Evolutionary conservation across 2,113 vertebrate genomes (phyloP), one percentile per base, ranked within the genome.

Genomic region (Sturnus vulgaris): DNA sequence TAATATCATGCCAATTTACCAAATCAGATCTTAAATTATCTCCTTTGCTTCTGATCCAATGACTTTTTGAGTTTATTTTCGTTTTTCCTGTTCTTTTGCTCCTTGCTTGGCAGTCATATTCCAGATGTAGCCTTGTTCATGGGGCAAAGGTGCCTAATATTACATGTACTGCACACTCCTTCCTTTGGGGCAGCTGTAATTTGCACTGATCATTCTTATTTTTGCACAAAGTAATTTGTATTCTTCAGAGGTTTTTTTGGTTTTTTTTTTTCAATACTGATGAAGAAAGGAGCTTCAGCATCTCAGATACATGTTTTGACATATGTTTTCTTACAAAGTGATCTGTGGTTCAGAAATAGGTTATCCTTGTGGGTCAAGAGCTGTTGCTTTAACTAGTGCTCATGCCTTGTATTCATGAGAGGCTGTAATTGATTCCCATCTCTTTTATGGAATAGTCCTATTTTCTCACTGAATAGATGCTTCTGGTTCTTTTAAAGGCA

Each of bases 401-500:
- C 89, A 31, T 75, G 24, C 68, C 82, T 91, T 90, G 89, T 86
- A 56, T 82, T 90, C 82, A 78, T 94, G 83, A 91, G 96, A 93
- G 76, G 80, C 83, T 73, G 69, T 93, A 91, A 90, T 73, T 93
- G 68, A 86, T 85, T 92, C 72, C 28, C 57, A 5, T 92, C 73
- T 86, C 90, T 95, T 92, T 93, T 90, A 73, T 87, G 88, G 92
- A 91, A 86, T 57, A 86, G 69, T 87, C 76, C 66, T 81, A 70
- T 82, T 86, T 84, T 95, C 86, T 83, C 9, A 0, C 35, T 82
- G 92, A 95, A 82, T 93, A 80, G 81, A 30, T 81, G 72, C 79
- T 91, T 96, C 76, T 93, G 77, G 87, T 82, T 96, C 90, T 95
- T 94, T 92, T 80, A 92, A 96, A 95, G 76, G 88, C 47, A 93